Base-by-base conservation (phyloP, 1,140 invertebrate species). In the Samia ricini region DNA sequence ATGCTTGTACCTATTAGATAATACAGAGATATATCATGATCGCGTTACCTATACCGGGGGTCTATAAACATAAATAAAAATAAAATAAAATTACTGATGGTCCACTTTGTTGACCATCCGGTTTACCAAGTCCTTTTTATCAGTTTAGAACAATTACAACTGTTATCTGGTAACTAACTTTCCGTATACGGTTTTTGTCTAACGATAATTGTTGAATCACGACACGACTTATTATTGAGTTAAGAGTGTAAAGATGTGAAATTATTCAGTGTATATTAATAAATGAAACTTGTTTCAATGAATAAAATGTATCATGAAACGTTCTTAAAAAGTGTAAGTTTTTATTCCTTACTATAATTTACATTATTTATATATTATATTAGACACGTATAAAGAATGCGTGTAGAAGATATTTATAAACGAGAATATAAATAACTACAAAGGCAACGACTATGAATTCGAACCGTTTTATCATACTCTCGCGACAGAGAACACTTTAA, bases 401-500 rank as follows among this genome's bases (percentile, higher is more conserved):
- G n/a, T 15, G 1, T 15, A 42, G 7, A 42, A 42, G 33, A 42
- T 42, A 42, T 42, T 42, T 42, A 42, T 42, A 42, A 42, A 3
- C 33, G 33, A 15, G 33, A 15, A 42, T 42, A 42, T 42, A 42
- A 42, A 42, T 42, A 42, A 42, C 33, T 42, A 42, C 33, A 42
- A 42, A 42, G 33, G 33, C 33, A 42, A 12, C 33, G 10, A 42
- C 33, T 42, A 42, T 42, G 33, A 42, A 15, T 42, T 42, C 33
- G 33, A 42, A 42, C 33, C 2, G 33, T 42, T 22, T 23, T 52
- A 52, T 52, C 51, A 52, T 52, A 8, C 20, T 52, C 51, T 52
- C 21, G 51, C 22, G 51, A 22, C 51, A 52, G 33, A 22, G 51
- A 52, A 52, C 22, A 23, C 51, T 23, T 21, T 23, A 64, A 71